phyloP scores from a whole-genome alignment of 1,140 invertebrate species.

The Notospermus geniculatus region DNA sequence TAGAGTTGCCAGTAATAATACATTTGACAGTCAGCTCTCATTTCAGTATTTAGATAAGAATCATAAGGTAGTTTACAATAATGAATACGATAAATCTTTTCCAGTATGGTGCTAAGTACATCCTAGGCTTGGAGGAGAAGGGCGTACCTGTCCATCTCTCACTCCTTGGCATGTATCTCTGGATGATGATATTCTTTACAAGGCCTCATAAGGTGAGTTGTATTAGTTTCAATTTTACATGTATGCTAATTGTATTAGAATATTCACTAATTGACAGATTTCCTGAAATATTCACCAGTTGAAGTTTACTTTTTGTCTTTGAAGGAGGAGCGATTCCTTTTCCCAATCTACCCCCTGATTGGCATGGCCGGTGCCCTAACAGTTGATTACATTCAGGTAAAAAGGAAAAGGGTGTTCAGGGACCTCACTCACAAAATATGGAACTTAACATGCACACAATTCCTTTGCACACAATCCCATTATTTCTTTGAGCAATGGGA shows the following conservation, averaged over 20 bases:
- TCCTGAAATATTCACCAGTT: too few species aligned
- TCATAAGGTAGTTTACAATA: too few species aligned
- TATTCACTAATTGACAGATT: neutral
- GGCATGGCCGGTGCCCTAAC: constrained; percentile 78
- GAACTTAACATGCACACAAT: too few species aligned
- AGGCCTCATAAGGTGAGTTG: constrained; percentile 84
- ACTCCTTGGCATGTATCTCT: constrained; percentile 73
- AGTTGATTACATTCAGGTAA: constrained; percentile 48
- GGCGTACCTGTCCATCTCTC: constrained; percentile 39
- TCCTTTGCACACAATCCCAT: too few species aligned
- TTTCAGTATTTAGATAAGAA: too few species aligned
- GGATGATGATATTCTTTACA: constrained; percentile 84
- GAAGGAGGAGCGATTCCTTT: constrained; percentile 88
- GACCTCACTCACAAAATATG: too few species aligned
- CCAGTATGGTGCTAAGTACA: constrained; percentile 14
- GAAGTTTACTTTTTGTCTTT: constrained; percentile 20
- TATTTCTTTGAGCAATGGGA: too few species aligned
- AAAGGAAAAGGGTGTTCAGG: too few species aligned
- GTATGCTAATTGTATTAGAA: neutral
- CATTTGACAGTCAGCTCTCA: too few species aligned
- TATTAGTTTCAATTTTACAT: neutral
- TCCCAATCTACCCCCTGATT: constrained; percentile 92
- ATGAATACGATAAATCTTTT: constrained; percentile 15
- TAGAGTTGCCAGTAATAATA: constrained; percentile 1
- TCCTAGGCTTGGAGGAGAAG: too few species aligned